Base-by-base conservation (phyloP, 1,140 invertebrate species). In the Pentalonia nigronervosa region DNA sequence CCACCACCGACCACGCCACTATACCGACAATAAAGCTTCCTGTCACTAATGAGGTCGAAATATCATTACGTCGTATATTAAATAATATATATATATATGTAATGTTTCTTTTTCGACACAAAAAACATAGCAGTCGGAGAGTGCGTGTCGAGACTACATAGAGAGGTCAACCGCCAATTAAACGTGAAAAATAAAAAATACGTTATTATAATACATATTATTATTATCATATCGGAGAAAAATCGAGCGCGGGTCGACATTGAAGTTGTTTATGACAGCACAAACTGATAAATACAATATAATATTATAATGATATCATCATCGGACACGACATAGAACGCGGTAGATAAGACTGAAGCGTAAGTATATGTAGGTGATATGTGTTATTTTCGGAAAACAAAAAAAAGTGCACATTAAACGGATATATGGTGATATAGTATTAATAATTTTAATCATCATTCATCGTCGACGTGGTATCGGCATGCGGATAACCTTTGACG, bases 21-120 rank as follows among this genome's bases (percentile, higher is more conserved):
- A 53, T 34, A 36, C 47, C n/a, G 23, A 56, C 67, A 60, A 84
- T 48, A 92, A 92, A 92, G 91, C 91, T 83, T 83, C 76, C 76
- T 92, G 91, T 83, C 91, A 84, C 91, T 92, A 84, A 92, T 84
- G 91, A 92, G 90, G 90, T 91, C 90, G 67, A 91, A 48, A 81
- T 36, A 92, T 84, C 76, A 84, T 50, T 92, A 92, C 91, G 91
- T 50, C 81, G 45, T 92, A 53, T 67, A 56, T 87, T 30, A 48
- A 45, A 50, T 53, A 53, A 47, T 47, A 1, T 47, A 8, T 86
- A 36, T 23, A 84, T 9, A 21, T 84, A 36, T 41, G 25, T 45
- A 23, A 2, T 0, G 3, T n/a, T 34, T 76, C 48, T 48, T 90
- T 67, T 90, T 45, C 36, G 56, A 90, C 89, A 60, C 53, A 60